Base-by-base conservation (phyloP, 1,140 invertebrate genomes). In the Drosophila kikkawai region DNA sequence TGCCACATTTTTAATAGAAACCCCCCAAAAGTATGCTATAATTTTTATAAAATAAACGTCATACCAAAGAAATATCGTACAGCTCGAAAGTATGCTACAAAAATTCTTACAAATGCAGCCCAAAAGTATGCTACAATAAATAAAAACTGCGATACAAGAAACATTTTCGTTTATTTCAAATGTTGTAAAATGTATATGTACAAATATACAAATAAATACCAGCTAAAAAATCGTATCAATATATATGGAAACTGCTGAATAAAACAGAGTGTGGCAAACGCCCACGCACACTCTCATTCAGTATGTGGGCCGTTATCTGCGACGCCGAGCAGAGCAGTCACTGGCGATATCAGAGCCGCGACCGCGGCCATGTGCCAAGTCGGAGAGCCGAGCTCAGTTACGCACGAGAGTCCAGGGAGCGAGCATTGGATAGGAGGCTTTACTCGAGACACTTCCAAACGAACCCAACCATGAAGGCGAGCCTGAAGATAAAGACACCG, bases 301-400 rank as follows among this genome's bases (percentile, higher is more conserved):
- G 19, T 29, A 69, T 67, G 61, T 22, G 45, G 67, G 67, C 48
- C 37, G n/a, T 34, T 68, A 70, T 70, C 48, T 55, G 9, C 17
- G 29, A 29, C 32, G 26, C 1, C 39, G 64, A 13, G 7, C 26
- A 55, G 53, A 15, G 36, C 2, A n/a, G 36, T 7, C 53, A 26
- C 13, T 17, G 0, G 42, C 11, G 39, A 39, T 74, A 74, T 60
- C 55, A 22, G 32, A 56, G 34, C 48, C 45, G 13, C 13, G 7
- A 8, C n/a, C 5, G 45, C 56, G 61, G 77, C 81, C 82, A 83
- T 83, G 81, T 84, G 81, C 76, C 42, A 61, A 44, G 32, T 37
- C 39, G 53, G 57, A 53, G 39, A 39, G 32, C 13, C 9, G 29
- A 37, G 50, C 57, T 85, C 82, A 85, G 78, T 86, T 59, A 29